Evolutionary conservation across 2,888 invertebrate species (phyloP).

Genomic region (Notodonta ziczac): DNA sequence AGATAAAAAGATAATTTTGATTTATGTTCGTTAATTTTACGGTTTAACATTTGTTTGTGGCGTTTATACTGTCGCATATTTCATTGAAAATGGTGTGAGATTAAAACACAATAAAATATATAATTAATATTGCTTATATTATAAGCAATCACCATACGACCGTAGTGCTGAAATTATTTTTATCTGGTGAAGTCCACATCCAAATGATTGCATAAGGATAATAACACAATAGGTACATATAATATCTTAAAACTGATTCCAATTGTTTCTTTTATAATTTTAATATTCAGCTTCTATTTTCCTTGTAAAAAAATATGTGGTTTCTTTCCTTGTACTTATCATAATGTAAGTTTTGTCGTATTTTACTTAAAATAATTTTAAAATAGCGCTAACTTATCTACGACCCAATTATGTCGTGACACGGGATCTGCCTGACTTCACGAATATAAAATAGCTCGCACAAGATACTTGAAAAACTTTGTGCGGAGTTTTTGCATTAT

Average conservation of each 20-base stretch:
- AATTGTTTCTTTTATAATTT: too few relatives aligned
- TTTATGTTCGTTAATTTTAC: slow-evolving; percentile 10
- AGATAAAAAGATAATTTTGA: slow-evolving; percentile 27
- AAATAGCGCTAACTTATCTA: neutral
- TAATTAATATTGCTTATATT: too few relatives aligned
- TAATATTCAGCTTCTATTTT: too few relatives aligned
- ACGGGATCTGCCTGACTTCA: neutral
- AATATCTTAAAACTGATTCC: too few relatives aligned
- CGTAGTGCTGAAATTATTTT: too few relatives aligned
- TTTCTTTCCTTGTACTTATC: too few relatives aligned
- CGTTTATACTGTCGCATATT: neutral
- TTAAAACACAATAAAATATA: too few relatives aligned
- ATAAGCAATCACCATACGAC: too few relatives aligned
- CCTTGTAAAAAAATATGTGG: too few relatives aligned
- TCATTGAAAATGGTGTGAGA: neutral
- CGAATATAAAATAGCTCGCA: neutral
- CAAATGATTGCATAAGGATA: too few relatives aligned
- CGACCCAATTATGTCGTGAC: neutral
- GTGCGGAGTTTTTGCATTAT: neutral
- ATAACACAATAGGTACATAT: too few relatives aligned
- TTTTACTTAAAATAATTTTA: neutral
- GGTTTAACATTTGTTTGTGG: neutral
- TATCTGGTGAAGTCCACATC: too few relatives aligned
- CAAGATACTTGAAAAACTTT: neutral
- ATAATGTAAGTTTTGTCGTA: neutral